Percentiles rank a stretch among this genome's conserved stretches.
phyloP scores from a whole-genome alignment of 2,888 invertebrate species.

The Melinaea menophilus region DNA sequence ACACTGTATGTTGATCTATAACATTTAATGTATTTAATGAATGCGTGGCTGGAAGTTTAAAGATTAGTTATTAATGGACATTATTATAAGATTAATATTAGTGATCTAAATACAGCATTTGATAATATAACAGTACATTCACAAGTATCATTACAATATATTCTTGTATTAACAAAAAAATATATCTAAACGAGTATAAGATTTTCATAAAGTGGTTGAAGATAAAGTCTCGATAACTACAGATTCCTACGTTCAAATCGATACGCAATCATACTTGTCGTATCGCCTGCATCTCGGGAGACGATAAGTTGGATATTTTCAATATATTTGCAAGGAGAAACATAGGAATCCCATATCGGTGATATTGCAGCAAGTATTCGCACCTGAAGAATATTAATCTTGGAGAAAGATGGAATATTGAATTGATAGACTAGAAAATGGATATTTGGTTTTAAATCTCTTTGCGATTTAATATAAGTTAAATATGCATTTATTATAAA shows the following conservation, averaged over 20 bases:
- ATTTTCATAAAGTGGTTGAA: not conserved
- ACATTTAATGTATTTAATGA: no score
- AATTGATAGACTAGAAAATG: slow-evolving; percentile 1
- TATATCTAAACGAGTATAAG: not conserved
- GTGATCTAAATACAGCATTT: no score
- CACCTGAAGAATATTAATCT: slow-evolving; percentile 6
- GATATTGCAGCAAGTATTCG: slow-evolving; percentile 9
- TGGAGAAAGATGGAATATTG: slow-evolving; percentile 1
- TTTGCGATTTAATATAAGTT: no score
- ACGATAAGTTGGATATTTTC: slow-evolving; percentile 52
- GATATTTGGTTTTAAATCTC: no score
- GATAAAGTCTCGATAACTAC: not conserved
- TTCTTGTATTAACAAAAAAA: no score
- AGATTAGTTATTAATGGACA: no score
- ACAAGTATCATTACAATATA: no score
- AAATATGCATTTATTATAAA: no score
- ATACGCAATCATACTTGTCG: slow-evolving; percentile 51
- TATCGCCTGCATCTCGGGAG: slow-evolving; percentile 41
- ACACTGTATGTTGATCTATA: no score
- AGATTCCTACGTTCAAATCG: slow-evolving; percentile 34
- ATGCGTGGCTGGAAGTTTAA: no score
- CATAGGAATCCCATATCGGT: slow-evolving; percentile 46
- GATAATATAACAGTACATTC: no score
- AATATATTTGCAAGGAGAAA: slow-evolving; percentile 50
- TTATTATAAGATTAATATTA: no score